Evolutionary conservation across 2,797 vertebrate species (phyloP).

Genomic region (Heterohyrax brucei): DNA sequence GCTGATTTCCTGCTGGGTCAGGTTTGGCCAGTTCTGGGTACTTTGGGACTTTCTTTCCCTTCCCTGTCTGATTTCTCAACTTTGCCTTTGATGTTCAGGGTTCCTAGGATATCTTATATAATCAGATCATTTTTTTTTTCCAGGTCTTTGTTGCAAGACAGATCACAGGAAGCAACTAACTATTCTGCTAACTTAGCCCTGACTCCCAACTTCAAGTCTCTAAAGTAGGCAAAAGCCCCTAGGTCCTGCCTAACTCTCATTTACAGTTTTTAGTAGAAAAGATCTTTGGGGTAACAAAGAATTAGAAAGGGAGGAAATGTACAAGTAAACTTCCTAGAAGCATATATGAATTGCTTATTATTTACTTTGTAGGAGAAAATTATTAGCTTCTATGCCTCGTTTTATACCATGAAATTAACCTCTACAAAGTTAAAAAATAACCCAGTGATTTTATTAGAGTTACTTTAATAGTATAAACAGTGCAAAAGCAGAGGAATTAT

Average conservation of each 20-base stretch:
- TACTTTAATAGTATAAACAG: slow-evolving; percentile 9
- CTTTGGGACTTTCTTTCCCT: too few relatives aligned
- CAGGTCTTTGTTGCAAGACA: too few relatives aligned
- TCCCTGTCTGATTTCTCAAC: too few relatives aligned
- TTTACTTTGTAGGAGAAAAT: slow-evolving; percentile 48
- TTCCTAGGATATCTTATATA: too few relatives aligned
- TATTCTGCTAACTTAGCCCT: too few relatives aligned
- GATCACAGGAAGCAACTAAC: too few relatives aligned
- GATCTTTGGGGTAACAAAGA: not conserved
- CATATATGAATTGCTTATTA: slow-evolving; percentile 17
- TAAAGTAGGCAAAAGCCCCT: not conserved
- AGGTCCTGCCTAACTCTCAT: not conserved
- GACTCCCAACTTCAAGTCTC: not conserved
- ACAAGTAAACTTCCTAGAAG: slow-evolving; percentile 34
- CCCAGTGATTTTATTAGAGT: slow-evolving; percentile 27
- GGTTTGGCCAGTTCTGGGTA: too few relatives aligned
- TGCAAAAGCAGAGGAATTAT: not conserved
- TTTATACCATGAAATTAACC: slow-evolving; percentile 66
- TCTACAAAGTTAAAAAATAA: slow-evolving; percentile 58
- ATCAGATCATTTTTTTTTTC: too few relatives aligned
- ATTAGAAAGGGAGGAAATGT: not conserved
- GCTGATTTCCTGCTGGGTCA: too few relatives aligned
- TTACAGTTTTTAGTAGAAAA: slow-evolving; percentile 34
- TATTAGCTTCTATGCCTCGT: not conserved
- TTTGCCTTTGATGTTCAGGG: too few relatives aligned